phyloP scores from a whole-genome alignment of 2,797 vertebrate species.

The Labeo calbasu region DNA sequence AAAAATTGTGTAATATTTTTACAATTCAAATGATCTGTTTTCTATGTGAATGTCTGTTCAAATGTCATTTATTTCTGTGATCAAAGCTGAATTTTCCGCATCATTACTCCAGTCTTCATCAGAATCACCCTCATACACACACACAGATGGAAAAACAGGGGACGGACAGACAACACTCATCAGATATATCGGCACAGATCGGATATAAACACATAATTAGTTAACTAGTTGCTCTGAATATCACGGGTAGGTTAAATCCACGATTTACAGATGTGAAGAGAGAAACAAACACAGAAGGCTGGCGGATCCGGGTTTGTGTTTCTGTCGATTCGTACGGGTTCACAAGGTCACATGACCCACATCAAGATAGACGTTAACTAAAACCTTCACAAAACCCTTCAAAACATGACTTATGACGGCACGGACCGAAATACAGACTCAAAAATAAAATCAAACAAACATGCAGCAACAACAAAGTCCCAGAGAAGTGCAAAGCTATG shows the following conservation, averaged over 20 bases:
- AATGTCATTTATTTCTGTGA: neutral
- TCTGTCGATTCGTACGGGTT: neutral
- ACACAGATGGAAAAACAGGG: too few relatives aligned
- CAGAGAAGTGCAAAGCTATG: conserved; percentile 70
- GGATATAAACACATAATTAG: neutral
- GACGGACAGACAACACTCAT: too few relatives aligned
- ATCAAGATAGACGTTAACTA: neutral
- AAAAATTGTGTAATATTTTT: neutral
- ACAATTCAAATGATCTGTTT: accelerated
- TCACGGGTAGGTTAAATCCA: neutral
- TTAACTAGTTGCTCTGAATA: neutral
- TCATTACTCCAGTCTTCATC: neutral
- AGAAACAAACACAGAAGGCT: neutral
- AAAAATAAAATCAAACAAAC: conserved; percentile 68
- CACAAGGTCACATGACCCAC: conserved; percentile 26
- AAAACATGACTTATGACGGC: neutral
- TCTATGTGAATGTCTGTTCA: neutral
- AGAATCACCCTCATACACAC: too few relatives aligned
- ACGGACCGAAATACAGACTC: conserved; percentile 43
- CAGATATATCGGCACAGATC: too few relatives aligned
- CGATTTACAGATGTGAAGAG: neutral
- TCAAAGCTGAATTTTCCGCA: neutral
- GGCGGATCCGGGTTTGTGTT: neutral
- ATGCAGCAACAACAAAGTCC: conserved; percentile 70
- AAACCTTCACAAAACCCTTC: neutral